Conservation (phyloP, 92 coral and sea anemone species). For the Palythoa grandiflora region DNA sequence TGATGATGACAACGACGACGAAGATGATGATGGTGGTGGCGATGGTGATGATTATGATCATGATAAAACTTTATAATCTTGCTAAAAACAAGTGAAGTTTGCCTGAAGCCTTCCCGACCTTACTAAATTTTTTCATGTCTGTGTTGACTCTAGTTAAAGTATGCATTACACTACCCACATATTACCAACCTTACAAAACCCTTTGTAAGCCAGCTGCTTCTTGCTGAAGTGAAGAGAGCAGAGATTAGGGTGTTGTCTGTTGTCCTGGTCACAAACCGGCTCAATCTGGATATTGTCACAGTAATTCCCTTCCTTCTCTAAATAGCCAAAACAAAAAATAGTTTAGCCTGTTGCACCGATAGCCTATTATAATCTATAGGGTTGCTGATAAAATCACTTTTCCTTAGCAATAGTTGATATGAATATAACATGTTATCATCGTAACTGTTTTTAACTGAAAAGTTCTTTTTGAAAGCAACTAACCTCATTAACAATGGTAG, state of each 20-base stretch:
- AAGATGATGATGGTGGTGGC: too few relatives aligned
- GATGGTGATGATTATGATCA: too few relatives aligned
- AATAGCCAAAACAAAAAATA: not conserved
- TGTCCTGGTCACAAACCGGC: slow-evolving; percentile 89
- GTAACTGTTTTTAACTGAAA: too few relatives aligned
- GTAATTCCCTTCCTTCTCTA: slow-evolving; percentile 72
- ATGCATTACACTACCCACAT: not conserved
- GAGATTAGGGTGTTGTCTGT: slow-evolving; percentile 87
- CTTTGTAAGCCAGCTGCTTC: slow-evolving; percentile 86
- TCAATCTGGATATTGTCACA: slow-evolving; percentile 83
- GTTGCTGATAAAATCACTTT: too few relatives aligned
- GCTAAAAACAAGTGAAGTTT: too few relatives aligned
- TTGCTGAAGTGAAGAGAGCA: slow-evolving; percentile 81
- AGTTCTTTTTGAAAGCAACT: too few relatives aligned
- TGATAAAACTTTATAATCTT: too few relatives aligned
- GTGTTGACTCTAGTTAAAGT: not conserved
- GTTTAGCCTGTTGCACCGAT: not conserved
- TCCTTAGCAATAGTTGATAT: too few relatives aligned
- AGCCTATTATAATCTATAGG: too few relatives aligned
- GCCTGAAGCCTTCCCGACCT: not conserved
- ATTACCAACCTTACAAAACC: slow-evolving; percentile 87
- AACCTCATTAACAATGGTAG: too few relatives aligned
- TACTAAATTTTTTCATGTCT: not conserved
- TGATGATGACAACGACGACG: too few relatives aligned
- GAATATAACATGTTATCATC: too few relatives aligned